phyloP scores from a whole-genome alignment of 2,113 vertebrate genomes.

The Platysteira castanea region DNA sequence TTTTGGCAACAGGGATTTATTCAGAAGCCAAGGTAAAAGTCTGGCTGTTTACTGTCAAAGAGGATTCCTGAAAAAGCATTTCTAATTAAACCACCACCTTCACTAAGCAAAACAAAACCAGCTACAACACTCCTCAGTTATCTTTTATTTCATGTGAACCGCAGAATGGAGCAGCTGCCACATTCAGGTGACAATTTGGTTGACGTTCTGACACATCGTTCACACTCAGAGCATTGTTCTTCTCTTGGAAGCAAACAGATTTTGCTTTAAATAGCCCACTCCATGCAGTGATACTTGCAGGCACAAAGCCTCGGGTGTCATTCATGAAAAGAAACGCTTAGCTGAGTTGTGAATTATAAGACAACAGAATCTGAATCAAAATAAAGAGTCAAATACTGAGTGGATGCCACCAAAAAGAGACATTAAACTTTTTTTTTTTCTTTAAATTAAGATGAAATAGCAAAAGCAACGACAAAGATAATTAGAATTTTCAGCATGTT shows the following conservation, averaged over 20 bases:
- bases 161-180: background rate
- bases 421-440: no score
- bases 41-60: background rate
- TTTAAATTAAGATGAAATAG: background rate
- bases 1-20: background rate
- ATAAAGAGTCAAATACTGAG: background rate
- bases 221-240: constrained; percentile 12
- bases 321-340: background rate
- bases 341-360: background rate
- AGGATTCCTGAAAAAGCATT: background rate
- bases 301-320: background rate
- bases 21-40: background rate
- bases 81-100: background rate
- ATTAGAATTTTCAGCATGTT: background rate
- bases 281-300: background rate
- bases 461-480: background rate
- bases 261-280: constrained; percentile 19
- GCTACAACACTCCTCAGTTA: background rate
- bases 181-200: background rate
- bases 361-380: background rate
- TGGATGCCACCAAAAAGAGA: background rate
- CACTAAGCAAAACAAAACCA: background rate
- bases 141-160: background rate
- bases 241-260: background rate
- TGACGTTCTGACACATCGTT: constrained; percentile 20